phyloP scores from a whole-genome alignment of 2,888 invertebrate species.

The Penaeus monodon region DNA sequence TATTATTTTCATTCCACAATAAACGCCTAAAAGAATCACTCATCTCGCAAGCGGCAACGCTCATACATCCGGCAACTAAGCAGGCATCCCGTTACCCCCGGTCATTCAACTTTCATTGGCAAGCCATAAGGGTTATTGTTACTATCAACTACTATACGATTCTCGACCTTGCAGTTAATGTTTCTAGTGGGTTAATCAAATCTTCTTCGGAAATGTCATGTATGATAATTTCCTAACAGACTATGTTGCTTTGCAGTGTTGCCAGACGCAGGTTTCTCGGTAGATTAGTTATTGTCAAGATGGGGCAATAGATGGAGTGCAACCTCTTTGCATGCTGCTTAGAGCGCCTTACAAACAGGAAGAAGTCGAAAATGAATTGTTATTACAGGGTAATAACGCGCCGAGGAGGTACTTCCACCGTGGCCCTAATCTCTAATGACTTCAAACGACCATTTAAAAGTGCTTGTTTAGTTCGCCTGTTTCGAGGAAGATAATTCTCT shows the following conservation, averaged over 20 bases:
- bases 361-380: no score
- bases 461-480: no score
- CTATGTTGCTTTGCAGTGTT: conserved; percentile 12
- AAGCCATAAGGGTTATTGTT: conserved; percentile 5
- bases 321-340: neutral
- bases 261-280: conserved; percentile 4
- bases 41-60: neutral
- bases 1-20: no score
- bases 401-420: no score
- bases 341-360: neutral
- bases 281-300: neutral
- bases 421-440: no score
- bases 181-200: conserved; percentile 44
- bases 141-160: neutral
- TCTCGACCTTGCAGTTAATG: conserved; percentile 27
- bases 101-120: conserved; percentile 52
- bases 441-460: no score
- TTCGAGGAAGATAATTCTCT: no score
- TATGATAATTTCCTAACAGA: conserved; percentile 27
- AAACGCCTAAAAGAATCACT: conserved; percentile 4
- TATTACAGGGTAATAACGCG: no score
- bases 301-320: neutral
- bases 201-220: conserved; percentile 43
- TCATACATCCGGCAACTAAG: conserved; percentile 29
- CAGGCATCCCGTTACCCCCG: conserved; percentile 46